phyloP scores from a whole-genome alignment of 2,113 vertebrate genomes.

The Leiothrix lutea region DNA sequence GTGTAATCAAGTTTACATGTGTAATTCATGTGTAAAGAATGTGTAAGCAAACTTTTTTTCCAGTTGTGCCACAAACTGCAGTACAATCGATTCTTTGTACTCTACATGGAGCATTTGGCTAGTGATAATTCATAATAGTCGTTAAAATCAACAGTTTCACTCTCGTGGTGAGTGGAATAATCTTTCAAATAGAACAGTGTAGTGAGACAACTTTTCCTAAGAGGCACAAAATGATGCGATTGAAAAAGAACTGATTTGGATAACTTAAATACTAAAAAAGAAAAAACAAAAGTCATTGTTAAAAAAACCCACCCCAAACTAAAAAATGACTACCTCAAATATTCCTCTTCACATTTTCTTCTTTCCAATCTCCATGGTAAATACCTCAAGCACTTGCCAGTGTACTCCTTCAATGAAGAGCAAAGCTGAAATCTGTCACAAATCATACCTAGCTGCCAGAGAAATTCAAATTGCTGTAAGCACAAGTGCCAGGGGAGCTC shows the following conservation, averaged over 20 bases:
- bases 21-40: conserved; percentile 4
- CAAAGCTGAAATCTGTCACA: conserved; percentile 72
- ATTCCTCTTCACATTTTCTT: background rate
- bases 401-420: conserved; percentile 62
- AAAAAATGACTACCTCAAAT: background rate
- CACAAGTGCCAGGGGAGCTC: conserved; percentile 71
- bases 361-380: conserved; percentile 50
- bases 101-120: background rate
- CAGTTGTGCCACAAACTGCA: background rate
- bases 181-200: background rate
- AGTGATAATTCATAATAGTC: background rate
- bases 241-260: background rate
- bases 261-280: background rate
- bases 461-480: conserved; percentile 75
- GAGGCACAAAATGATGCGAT: background rate
- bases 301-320: background rate
- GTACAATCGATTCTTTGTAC: background rate
- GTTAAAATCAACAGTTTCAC: conserved; percentile 19
- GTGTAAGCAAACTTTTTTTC: conserved; percentile 33
- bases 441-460: conserved; percentile 74
- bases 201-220: background rate
- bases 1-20: background rate
- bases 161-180: background rate
- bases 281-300: background rate
- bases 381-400: conserved; percentile 59